A percentile compares a stretch with the other conserved stretches of the same genome.
Evolutionary conservation across 2,888 invertebrate genomes (phyloP).

Genomic region (Emmelina monodactyla): DNA sequence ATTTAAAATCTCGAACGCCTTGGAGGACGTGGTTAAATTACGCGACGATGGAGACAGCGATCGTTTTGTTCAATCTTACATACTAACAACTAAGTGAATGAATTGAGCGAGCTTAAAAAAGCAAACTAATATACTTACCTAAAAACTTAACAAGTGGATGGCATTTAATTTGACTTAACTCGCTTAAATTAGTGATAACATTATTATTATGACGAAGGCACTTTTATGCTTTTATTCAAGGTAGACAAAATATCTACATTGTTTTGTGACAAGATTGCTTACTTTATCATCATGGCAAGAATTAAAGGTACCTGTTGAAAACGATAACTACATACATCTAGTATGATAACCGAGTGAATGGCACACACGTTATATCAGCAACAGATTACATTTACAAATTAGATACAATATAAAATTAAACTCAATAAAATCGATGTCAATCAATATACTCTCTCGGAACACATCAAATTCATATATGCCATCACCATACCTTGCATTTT

Average conservation of each 20-base stretch:
- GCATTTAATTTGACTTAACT: conserved; percentile 66
- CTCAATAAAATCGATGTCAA: conserved; percentile 13
- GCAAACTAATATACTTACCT: conserved; percentile 39
- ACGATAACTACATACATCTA: conserved; percentile 51
- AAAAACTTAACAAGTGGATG: conserved; percentile 67
- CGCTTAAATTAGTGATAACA: conserved; percentile 51
- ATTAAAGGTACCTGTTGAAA: conserved; percentile 65
- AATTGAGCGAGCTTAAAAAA: conserved; percentile 63
- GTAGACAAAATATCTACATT: conserved; percentile 40
- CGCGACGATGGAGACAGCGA: conserved; percentile 29
- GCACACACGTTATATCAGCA: conserved; percentile 54
- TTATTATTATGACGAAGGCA: conserved; percentile 60
- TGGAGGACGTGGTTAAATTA: too few species aligned
- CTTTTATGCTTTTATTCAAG: conserved; percentile 44
- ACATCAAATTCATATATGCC: conserved; percentile 32
- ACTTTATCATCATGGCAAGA: conserved; percentile 65
- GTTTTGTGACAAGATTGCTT: conserved; percentile 62
- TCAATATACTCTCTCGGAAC: conserved; percentile 25
- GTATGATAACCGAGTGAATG: conserved; percentile 60
- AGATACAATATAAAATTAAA: conserved; percentile 22
- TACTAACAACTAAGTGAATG: conserved; percentile 55
- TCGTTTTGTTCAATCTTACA: conserved; percentile 30
- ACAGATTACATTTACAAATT: conserved; percentile 34
- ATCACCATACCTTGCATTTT: conserved; percentile 35
- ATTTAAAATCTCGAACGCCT: not conserved